Base-by-base conservation (phyloP, 92 coral and sea anemone species). In the Zoanthus sansibaricus region DNA sequence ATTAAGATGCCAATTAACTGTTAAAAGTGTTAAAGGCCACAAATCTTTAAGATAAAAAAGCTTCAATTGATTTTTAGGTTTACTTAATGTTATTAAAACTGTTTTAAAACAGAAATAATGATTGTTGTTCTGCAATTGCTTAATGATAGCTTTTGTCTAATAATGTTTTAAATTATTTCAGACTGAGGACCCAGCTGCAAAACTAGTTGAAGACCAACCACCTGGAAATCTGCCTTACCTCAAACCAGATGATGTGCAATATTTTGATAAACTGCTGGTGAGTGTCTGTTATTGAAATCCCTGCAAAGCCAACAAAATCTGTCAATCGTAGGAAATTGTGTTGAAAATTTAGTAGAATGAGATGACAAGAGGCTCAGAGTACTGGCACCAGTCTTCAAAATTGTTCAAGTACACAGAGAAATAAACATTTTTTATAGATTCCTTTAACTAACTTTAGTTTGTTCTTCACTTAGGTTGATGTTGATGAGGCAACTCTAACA, bases 201-300 rank as follows among this genome's bases (percentile, higher is more conserved):
- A 97, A 92, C 93, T 95, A 0, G 92, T 97, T 49, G 99, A 97
- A 82, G 99, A 97, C 78, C 99, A 97, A 88, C 99, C 99, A 25
- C 99, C 99, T 49, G 99, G 99, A 25, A 97, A 97, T 76, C 82
- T 97, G 73, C 99, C 99, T 3, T 97, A 97, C 84, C 90, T 97
- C 15, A 97, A 97, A 75, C 99, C 99, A 11, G 99, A 97, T 89
- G 99, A 97, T 87, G 99, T 97, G 5, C 99, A 97, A 64, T 97
- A 97, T 94, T 97, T 97, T 83, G 99, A 97, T 90, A 97, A 97
- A 77, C 88, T 97, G 42, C 52, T 97, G 97, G 99, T 96, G 86
- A 86, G 98, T 86, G 9, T 47, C 47, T 75, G 64, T 44, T 67
- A 6, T n/a, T 7, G 1, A 25, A 49, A 75, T 75, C 9, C 2